Conservation (phyloP, 1,140 invertebrate genomes). For the Tachypleus tridentatus region DNA sequence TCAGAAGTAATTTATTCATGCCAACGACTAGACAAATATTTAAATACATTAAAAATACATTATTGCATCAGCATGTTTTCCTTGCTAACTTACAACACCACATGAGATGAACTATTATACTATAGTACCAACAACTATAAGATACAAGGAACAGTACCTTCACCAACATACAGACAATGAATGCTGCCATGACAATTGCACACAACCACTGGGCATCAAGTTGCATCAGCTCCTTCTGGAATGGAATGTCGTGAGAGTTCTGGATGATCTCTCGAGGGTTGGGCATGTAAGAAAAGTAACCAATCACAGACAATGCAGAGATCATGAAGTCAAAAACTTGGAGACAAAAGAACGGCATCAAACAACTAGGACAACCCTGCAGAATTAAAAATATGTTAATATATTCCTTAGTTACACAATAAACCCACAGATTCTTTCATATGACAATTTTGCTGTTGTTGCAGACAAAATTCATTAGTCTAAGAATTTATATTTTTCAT, state of each 20-base stretch:
- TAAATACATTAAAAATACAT: background rate
- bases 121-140: background rate
- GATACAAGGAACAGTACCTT: constrained; percentile 44
- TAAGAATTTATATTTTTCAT: too few relatives aligned
- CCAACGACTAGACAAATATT: too few relatives aligned
- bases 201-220: constrained; percentile 55
- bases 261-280: constrained; percentile 57
- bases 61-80: background rate
- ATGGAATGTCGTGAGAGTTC: constrained; percentile 54
- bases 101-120: background rate
- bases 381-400: constrained; percentile 1
- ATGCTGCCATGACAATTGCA: constrained; percentile 52
- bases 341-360: constrained; percentile 76
- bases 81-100: background rate
- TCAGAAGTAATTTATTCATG: too few relatives aligned
- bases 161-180: constrained; percentile 55
- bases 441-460: too few relatives aligned
- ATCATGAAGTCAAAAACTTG: constrained; percentile 67
- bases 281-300: constrained; percentile 69
- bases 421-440: background rate
- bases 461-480: too few relatives aligned
- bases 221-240: constrained; percentile 51
- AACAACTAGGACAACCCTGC: constrained; percentile 46
- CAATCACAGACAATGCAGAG: constrained; percentile 52
- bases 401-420: background rate